These are phyloP conservation scores for Eulemur rubriventer DNA, from an alignment of 2,797 vertebrate genomes.

Conservation along the genomic window DNA sequence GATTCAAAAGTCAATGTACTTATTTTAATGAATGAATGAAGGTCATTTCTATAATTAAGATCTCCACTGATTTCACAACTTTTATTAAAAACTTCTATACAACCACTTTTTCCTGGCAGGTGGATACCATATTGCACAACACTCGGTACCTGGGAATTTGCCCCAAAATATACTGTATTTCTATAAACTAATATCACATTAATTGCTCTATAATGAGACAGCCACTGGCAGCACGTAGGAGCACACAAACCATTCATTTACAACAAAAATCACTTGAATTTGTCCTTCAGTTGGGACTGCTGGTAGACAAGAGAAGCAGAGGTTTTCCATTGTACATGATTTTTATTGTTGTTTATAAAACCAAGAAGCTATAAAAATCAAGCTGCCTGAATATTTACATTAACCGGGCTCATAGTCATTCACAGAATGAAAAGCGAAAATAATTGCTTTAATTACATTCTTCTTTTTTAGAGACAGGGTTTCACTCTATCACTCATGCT, in stretches of 20 bases:
- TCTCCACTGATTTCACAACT: conserved; percentile 10
- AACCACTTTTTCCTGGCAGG: conserved; percentile 26
- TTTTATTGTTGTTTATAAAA: conserved; percentile 59
- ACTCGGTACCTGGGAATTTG: neutral
- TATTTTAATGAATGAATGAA: conserved; percentile 47
- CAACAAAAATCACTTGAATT: neutral
- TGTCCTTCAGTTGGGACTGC: neutral
- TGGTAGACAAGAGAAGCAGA: neutral
- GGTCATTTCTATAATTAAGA: conserved; percentile 50
- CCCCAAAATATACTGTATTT: neutral
- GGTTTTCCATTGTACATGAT: conserved; percentile 29
- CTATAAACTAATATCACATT: neutral
- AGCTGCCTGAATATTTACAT: conserved; percentile 65
- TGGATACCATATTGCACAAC: neutral
- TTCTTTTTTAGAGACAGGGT: neutral
- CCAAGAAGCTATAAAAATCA: conserved; percentile 66
- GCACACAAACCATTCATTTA: neutral
- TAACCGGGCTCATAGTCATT: conserved; percentile 56
- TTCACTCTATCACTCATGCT: neutral
- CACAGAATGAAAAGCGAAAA: conserved; percentile 61
- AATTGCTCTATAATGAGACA: neutral
- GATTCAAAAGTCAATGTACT: neutral
- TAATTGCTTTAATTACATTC: conserved; percentile 41
- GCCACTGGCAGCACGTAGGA: neutral
- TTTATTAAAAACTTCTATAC: conserved; percentile 37